Conservation (phyloP, 2,888 invertebrate species). For the Ypsolopha sequella region DNA sequence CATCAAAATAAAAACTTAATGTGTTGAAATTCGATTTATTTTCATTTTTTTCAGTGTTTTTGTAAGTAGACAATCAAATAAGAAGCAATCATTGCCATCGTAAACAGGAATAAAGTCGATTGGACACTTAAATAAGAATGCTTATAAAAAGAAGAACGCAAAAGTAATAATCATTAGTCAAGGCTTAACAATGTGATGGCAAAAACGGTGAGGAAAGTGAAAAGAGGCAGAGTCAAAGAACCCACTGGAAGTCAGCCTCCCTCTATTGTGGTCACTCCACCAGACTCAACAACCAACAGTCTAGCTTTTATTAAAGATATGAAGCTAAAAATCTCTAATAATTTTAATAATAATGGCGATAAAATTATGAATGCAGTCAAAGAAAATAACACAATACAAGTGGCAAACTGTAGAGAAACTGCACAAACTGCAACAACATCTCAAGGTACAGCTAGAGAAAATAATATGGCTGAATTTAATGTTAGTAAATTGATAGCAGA, state of each 20-base stretch:
- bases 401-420: slow-evolving; percentile 12
- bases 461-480: slow-evolving; percentile 46
- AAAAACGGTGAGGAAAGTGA: slow-evolving; percentile 79
- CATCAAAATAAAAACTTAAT: too few relatives aligned
- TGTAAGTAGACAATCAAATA: too few relatives aligned
- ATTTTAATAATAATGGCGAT: not conserved
- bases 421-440: slow-evolving; percentile 13
- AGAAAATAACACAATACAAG: slow-evolving; percentile 9
- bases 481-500: slow-evolving; percentile 58
- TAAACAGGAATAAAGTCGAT: not conserved
- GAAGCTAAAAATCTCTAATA: slow-evolving; percentile 40
- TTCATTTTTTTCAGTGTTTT: too few relatives aligned
- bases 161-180: slow-evolving; percentile 40
- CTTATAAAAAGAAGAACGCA: not conserved
- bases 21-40: too few relatives aligned
- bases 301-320: slow-evolving; percentile 21
- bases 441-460: slow-evolving; percentile 10
- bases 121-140: not conserved
- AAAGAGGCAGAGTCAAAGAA: slow-evolving; percentile 71
- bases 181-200: slow-evolving; percentile 74
- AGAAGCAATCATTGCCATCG: not conserved
- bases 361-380: slow-evolving; percentile 9
- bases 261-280: slow-evolving; percentile 46
- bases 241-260: slow-evolving; percentile 25
- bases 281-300: slow-evolving; percentile 19